These are phyloP conservation scores for Sebastes trivittatus DNA, from an alignment of 2,797 vertebrate genomes.

Conservation along the genomic window DNA sequence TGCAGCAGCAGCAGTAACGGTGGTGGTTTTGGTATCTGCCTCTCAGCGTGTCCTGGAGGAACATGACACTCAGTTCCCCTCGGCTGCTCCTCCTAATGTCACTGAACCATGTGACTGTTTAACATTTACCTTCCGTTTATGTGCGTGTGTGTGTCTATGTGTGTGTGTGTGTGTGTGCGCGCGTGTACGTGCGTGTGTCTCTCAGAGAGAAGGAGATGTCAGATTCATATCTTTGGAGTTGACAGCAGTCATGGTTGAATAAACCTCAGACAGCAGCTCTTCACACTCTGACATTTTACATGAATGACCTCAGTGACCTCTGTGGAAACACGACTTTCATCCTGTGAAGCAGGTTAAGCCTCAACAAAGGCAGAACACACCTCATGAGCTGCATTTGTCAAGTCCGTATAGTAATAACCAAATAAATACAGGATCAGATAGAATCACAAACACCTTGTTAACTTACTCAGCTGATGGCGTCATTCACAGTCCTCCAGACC, in stretches of 20 bases:
- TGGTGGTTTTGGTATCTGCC: background rate
- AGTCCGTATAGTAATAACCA: no score
- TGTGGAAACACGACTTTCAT: background rate
- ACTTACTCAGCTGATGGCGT: no score
- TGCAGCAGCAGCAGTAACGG: no score
- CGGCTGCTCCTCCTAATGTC: background rate
- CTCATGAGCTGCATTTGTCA: background rate
- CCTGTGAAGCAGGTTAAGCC: background rate
- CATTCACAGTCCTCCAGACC: no score
- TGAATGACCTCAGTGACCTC: background rate
- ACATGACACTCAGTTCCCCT: background rate
- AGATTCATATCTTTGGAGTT: background rate
- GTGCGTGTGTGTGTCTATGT: background rate
- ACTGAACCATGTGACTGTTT: background rate
- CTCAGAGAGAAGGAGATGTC: background rate
- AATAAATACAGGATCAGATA: no score
- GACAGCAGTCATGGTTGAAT: background rate
- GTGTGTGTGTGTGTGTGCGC: no score
- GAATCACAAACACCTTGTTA: no score
- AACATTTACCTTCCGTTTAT: background rate
- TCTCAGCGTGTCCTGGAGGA: background rate
- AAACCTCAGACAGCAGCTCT: background rate
- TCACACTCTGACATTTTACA: background rate
- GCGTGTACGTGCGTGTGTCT: rapidly evolving
- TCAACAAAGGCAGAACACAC: background rate